Percentiles rank a stretch among this genome's conserved stretches.
These are phyloP conservation scores for Bufotes viridis DNA, from an alignment of 2,797 vertebrate genomes.

Conservation along the genomic window DNA sequence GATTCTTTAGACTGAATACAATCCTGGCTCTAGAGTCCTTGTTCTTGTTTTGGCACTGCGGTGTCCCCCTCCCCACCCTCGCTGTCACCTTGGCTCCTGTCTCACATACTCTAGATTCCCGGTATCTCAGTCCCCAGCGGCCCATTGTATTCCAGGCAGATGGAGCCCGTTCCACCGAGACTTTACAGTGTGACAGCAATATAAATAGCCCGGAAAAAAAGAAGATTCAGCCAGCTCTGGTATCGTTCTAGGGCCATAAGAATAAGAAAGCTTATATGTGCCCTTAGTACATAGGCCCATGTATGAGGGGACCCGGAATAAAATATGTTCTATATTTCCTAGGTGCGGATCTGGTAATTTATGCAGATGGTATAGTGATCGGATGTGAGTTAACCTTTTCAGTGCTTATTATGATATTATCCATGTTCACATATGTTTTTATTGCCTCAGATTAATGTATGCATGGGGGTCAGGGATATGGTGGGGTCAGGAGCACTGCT, in stretches of 20 bases:
- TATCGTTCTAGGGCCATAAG: conserved; percentile 35
- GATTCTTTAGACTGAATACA: conserved; percentile 9
- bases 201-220: conserved; percentile 60
- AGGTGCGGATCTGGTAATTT: background rate
- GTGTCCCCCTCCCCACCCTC: conserved; percentile 48
- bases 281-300: conserved; percentile 6
- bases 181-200: conserved; percentile 60
- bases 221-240: conserved; percentile 41
- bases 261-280: conserved; percentile 33
- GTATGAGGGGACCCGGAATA: background rate
- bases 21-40: conserved; percentile 3
- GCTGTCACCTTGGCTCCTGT: conserved; percentile 53
- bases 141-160: conserved; percentile 63
- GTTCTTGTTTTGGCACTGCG: conserved; percentile 42
- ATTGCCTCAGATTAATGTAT: background rate
- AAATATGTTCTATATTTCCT: conserved; percentile 2
- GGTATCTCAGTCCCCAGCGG: conserved; percentile 52
- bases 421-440: too few relatives aligned
- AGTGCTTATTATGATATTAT: background rate
- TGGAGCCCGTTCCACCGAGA: conserved; percentile 60
- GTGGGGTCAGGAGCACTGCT: too few relatives aligned
- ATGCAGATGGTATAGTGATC: background rate
- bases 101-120: conserved; percentile 54
- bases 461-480: background rate
- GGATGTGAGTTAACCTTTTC: background rate